phyloP scores from a whole-genome alignment of 2,888 invertebrate species.

The Junonia oenone region DNA sequence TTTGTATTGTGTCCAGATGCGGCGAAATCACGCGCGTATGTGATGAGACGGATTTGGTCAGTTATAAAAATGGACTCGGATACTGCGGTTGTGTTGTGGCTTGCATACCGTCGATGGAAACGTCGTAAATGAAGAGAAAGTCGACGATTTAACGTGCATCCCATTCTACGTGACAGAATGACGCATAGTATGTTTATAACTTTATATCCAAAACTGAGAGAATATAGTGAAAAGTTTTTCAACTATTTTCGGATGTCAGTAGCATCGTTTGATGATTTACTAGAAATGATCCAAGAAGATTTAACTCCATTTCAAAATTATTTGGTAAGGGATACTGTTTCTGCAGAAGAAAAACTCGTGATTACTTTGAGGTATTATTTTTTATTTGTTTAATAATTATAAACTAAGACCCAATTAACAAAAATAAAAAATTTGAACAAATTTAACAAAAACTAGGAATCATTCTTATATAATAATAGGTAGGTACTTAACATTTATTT shows the following conservation, averaged over 20 bases:
- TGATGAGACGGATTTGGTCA: neutral
- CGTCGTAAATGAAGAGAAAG: neutral
- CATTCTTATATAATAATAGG: no score
- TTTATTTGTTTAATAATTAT: conserved; percentile 32
- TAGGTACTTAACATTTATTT: no score
- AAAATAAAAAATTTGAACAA: neutral
- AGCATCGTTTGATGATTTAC: conserved; percentile 17
- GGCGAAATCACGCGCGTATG: no score
- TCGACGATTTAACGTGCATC: conserved; percentile 13
- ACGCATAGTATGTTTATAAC: conserved; percentile 29
- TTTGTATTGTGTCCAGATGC: no score
- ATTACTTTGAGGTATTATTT: conserved; percentile 12
- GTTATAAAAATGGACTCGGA: neutral
- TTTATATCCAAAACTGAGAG: conserved; percentile 28
- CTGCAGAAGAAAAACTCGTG: conserved; percentile 14
- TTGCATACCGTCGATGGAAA: neutral
- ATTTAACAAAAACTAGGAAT: no score
- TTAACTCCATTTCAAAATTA: neutral
- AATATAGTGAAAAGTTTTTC: conserved; percentile 28
- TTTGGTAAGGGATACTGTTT: neutral
- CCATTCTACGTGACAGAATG: conserved; percentile 28
- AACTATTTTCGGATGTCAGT: conserved; percentile 30
- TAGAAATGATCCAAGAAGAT: conserved; percentile 6
- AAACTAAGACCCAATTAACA: no score
- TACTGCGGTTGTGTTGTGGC: neutral